A percentile compares a stretch with the other conserved stretches of the same genome.
phyloP scores from a whole-genome alignment of 1,140 invertebrate genomes.

The Calephelis virginiensis region DNA sequence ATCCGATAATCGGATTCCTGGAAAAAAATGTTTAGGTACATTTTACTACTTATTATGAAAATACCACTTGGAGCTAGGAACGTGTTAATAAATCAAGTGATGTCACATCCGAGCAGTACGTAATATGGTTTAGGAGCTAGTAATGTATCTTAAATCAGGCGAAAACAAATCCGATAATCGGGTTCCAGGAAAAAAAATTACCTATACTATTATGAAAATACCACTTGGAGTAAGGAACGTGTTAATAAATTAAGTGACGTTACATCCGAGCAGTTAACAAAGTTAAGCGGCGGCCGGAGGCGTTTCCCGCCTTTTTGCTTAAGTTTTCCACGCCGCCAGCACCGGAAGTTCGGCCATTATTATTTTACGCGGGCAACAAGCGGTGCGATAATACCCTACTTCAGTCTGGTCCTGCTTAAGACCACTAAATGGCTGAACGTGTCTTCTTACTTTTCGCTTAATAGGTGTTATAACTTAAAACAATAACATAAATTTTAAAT shows the following conservation, averaged over 20 bases:
- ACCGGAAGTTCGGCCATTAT: conserved; percentile 78
- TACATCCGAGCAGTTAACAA: conserved; percentile 63
- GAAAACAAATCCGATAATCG: too few relatives aligned
- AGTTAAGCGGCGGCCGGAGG: conserved; percentile 55
- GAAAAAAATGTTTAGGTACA: too few relatives aligned
- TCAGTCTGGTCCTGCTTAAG: conserved; percentile 51
- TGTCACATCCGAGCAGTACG: too few relatives aligned
- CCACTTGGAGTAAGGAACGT: conserved; percentile 46
- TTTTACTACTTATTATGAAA: neutral
- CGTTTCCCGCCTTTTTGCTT: conserved; percentile 66
- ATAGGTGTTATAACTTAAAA: conserved; percentile 75
- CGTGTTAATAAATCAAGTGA: conserved; percentile 40
- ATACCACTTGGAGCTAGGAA: neutral
- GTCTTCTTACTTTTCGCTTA: conserved; percentile 72
- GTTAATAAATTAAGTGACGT: conserved; percentile 77
- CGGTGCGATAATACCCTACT: conserved; percentile 78
- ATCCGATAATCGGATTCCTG: too few relatives aligned
- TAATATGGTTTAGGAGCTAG: too few relatives aligned
- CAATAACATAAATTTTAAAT: conserved; percentile 60
- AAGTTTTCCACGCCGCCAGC: conserved; percentile 72
- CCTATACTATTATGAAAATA: neutral
- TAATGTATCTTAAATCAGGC: too few relatives aligned
- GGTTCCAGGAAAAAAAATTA: too few relatives aligned
- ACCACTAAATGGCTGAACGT: conserved; percentile 69
- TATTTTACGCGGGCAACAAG: conserved; percentile 80